These are phyloP conservation scores for Meriones unguiculatus DNA, from an alignment of 2,113 vertebrate genomes.

Conservation along the genomic window DNA sequence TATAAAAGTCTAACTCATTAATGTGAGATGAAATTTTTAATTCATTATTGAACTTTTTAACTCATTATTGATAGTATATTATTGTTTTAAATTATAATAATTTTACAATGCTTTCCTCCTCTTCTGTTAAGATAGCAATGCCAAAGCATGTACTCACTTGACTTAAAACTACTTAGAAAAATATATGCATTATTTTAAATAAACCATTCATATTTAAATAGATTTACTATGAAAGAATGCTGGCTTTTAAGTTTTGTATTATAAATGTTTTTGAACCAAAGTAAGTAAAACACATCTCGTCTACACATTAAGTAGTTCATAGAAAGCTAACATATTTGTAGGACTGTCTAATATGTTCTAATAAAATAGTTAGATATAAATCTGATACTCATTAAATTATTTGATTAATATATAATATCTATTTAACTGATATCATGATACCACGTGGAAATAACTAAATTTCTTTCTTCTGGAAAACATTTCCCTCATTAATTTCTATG, in stretches of 20 bases:
- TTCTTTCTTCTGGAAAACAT: not conserved
- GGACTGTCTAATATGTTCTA: not conserved
- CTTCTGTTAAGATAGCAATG: not conserved
- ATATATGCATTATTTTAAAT: not conserved
- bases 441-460: not conserved
- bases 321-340: not conserved
- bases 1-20: not conserved
- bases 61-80: not conserved
- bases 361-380: not conserved
- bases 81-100: conserved; percentile 12
- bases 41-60: not conserved
- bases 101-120: not conserved
- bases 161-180: not conserved
- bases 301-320: not conserved
- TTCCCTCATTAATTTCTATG: not conserved
- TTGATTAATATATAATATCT: not conserved
- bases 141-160: not conserved
- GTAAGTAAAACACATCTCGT: not conserved
- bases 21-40: not conserved
- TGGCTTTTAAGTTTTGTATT: not conserved
- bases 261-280: not conserved
- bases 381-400: not conserved
- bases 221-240: not conserved
- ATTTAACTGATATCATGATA: not conserved
- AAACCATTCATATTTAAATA: not conserved